Percentiles rank a stretch among this genome's conserved stretches.
phyloP scores from a whole-genome alignment of 2,888 invertebrate genomes.

The Phyto melanocephala region DNA sequence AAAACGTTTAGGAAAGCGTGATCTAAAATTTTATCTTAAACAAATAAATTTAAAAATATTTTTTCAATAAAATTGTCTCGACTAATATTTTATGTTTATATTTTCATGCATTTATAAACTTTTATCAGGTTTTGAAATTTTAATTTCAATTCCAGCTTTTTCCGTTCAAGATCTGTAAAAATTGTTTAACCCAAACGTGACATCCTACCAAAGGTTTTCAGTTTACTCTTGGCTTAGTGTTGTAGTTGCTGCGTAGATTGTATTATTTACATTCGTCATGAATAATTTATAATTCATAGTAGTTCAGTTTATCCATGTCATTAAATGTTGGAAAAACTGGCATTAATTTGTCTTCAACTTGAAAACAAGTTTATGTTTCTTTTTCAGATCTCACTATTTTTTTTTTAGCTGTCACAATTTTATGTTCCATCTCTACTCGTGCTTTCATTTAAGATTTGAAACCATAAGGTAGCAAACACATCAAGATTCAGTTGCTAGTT shows the following conservation, averaged over 20 bases:
- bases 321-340: slow-evolving; percentile 4
- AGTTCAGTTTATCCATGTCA: slow-evolving; percentile 40
- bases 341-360: slow-evolving; percentile 45
- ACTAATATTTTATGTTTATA: no score
- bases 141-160: no score
- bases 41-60: no score
- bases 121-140: no score
- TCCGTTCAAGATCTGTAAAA: no score
- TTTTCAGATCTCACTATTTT: slow-evolving; percentile 26
- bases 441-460: slow-evolving; percentile 31
- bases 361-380: slow-evolving; percentile 32
- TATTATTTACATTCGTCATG: slow-evolving; percentile 20
- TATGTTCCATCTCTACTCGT: slow-evolving; percentile 24
- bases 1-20: no score
- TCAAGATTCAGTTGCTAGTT: slow-evolving; percentile 21
- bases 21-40: no score
- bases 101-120: no score
- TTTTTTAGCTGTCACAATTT: slow-evolving; percentile 53
- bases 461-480: slow-evolving; percentile 26
- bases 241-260: background rate
- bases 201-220: background rate
- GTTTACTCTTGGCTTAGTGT: background rate
- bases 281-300: slow-evolving; percentile 38
- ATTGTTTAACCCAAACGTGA: slow-evolving; percentile 25
- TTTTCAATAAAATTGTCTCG: no score